phyloP scores from a whole-genome alignment of 2,797 vertebrate species.

The Syngnathus rostellatus region DNA sequence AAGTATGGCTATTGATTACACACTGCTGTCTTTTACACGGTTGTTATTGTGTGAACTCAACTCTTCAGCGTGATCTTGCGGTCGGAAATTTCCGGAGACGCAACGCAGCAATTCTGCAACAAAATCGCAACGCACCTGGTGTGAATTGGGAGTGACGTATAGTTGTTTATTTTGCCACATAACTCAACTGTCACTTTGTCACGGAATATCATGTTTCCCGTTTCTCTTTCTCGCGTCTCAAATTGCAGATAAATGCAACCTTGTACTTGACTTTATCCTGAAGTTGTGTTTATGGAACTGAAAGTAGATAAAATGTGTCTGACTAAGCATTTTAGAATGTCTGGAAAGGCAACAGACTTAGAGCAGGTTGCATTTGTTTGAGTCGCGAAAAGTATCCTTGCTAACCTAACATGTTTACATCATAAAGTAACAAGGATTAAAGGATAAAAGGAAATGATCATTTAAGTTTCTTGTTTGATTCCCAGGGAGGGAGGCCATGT shows the following conservation, averaged over 20 bases:
- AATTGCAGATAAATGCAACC: constrained; percentile 1
- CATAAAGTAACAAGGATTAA: background rate
- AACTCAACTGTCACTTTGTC: background rate
- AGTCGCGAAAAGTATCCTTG: background rate
- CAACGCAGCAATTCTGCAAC: no score
- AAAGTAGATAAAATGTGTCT: background rate
- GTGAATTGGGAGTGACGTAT: no score
- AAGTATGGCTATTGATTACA: no score
- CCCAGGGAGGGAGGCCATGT: no score
- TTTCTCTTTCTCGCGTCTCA: background rate
- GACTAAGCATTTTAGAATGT: background rate
- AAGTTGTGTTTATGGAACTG: background rate
- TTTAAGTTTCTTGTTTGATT: no score
- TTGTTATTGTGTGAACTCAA: no score
- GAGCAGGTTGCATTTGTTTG: background rate
- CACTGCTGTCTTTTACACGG: no score
- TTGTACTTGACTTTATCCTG: constrained; percentile 5
- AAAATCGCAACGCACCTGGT: no score
- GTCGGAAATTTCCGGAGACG: no score
- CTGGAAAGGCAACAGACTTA: background rate
- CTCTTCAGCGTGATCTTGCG: no score
- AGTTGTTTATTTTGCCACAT: background rate
- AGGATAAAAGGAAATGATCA: no score
- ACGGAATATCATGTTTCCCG: background rate
- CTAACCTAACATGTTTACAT: background rate